A percentile compares a stretch with the other conserved stretches of the same genome.
Conservation (phyloP, 2,113 vertebrate species). For the Paramormyrops kingsleyae region DNA sequence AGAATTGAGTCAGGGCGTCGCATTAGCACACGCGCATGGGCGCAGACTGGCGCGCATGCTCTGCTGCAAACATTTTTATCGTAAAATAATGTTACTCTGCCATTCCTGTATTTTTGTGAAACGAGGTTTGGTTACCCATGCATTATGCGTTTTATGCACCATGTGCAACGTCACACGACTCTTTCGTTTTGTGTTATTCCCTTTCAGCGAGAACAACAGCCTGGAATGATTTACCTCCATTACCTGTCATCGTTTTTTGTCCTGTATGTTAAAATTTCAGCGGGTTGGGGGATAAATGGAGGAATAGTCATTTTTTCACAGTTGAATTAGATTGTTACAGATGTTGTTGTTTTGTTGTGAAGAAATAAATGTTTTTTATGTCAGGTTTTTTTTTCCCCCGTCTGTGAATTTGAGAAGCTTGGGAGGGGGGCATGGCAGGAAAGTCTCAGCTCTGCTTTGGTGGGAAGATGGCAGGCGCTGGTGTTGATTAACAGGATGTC, state of each 20-base stretch:
- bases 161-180: neutral
- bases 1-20: neutral
- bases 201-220: neutral
- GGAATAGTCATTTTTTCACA: neutral
- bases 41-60: neutral
- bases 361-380: neutral
- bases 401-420: neutral
- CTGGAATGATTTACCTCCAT: neutral
- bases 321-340: neutral
- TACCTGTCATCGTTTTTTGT: neutral
- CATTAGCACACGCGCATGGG: neutral
- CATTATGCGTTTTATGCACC: neutral
- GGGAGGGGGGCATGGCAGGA: neutral
- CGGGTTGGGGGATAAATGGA: neutral
- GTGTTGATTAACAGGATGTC: constrained; percentile 62
- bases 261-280: neutral
- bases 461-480: constrained; percentile 27
- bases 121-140: neutral
- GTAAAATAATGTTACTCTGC: neutral
- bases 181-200: neutral
- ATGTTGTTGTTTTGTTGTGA: neutral
- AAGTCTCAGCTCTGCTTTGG: constrained; percentile 11
- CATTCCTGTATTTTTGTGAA: neutral
- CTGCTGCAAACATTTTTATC: neutral
- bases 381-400: neutral